Conservation (phyloP, 2,113 vertebrate genomes). For the Pelecanus crispus region DNA sequence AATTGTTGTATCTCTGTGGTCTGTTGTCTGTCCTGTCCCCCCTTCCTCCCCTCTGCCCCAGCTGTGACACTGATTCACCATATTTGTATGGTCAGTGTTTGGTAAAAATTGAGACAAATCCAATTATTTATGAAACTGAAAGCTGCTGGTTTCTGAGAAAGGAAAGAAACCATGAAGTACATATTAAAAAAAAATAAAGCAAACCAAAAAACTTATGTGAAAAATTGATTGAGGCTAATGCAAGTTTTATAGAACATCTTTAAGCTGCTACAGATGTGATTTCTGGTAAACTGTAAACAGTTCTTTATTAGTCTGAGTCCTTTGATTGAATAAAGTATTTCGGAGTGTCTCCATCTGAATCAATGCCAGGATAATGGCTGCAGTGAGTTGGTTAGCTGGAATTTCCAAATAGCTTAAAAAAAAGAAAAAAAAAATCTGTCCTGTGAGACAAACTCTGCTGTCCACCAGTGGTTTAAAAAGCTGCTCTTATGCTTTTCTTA, state of each 20-base stretch:
- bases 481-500: accelerated
- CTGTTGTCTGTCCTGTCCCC: neutral
- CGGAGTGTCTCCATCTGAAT: neutral
- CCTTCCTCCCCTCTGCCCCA: neutral
- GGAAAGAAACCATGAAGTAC: neutral
- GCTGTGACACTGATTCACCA: neutral
- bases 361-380: neutral
- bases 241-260: neutral
- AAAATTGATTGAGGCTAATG: neutral
- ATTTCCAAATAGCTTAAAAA: neutral
- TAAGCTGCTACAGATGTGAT: neutral
- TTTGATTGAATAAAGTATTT: neutral
- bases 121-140: neutral
- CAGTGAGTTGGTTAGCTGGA: neutral
- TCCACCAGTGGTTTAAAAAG: neutral
- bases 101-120: neutral
- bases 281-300: neutral
- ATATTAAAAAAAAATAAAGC: neutral
- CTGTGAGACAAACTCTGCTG: neutral
- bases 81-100: neutral
- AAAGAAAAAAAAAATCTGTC: neutral
- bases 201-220: neutral
- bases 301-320: neutral
- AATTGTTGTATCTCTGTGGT: neutral
- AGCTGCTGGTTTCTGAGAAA: neutral